These are phyloP conservation scores for Drosophila flavopinicola DNA, from an alignment of 2,888 invertebrate genomes.

Conservation along the genomic window DNA sequence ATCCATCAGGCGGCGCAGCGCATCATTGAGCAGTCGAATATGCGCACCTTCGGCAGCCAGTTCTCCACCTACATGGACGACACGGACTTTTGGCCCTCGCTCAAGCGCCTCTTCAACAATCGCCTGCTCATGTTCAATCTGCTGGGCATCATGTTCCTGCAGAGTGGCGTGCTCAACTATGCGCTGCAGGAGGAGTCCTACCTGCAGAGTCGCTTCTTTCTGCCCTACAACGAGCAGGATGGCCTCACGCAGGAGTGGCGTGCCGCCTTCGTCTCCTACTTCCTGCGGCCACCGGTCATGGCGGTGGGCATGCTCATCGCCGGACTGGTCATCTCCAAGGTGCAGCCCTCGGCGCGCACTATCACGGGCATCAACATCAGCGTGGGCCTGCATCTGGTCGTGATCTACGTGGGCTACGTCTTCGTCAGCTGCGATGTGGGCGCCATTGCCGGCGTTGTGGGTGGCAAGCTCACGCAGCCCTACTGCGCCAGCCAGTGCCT, in stretches of 20 bases:
- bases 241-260: constrained; percentile 86
- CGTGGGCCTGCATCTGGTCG: constrained; percentile 83
- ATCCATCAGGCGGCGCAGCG: constrained; percentile 86
- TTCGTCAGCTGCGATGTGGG: constrained; percentile 85
- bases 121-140: constrained; percentile 86
- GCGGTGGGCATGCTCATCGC: constrained; percentile 85
- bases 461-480: constrained; percentile 84
- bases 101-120: constrained; percentile 86
- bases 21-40: constrained; percentile 84
- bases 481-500: constrained; percentile 86
- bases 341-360: constrained; percentile 85
- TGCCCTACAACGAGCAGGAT: constrained; percentile 85
- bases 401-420: constrained; percentile 84
- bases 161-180: constrained; percentile 86
- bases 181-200: constrained; percentile 86
- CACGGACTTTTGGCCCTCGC: constrained; percentile 84
- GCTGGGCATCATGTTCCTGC: constrained; percentile 85
- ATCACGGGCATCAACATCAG: constrained; percentile 85
- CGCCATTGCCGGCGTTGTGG: constrained; percentile 85
- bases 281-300: constrained; percentile 86
- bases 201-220: constrained; percentile 86
- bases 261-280: constrained; percentile 85
- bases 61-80: constrained; percentile 82
- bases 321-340: constrained; percentile 86
- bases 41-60: constrained; percentile 75